Conservation (phyloP, 2,113 vertebrate species). For the Megaceryle torquata region DNA sequence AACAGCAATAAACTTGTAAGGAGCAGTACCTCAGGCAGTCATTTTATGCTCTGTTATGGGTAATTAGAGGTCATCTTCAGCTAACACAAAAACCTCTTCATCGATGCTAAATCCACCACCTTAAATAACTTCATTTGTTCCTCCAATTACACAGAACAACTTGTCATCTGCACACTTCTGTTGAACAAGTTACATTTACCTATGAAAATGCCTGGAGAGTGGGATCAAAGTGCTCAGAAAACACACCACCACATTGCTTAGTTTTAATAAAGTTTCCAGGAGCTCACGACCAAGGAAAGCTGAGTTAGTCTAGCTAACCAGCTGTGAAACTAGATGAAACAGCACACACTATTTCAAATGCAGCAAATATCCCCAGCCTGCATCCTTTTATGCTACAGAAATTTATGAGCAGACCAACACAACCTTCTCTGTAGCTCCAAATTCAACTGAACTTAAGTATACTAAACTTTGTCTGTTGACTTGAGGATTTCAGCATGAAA, state of each 20-base stretch:
- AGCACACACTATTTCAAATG: background rate
- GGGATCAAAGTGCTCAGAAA: background rate
- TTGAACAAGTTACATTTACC: background rate
- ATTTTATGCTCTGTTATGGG: background rate
- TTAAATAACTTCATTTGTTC: background rate
- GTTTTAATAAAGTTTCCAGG: background rate
- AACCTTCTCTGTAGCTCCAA: background rate
- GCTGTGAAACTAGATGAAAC: background rate
- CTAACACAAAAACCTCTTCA: background rate
- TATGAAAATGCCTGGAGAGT: background rate
- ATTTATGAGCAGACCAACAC: background rate
- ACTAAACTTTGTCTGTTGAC: background rate
- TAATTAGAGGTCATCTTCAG: background rate
- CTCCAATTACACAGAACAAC: background rate
- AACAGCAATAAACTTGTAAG: background rate
- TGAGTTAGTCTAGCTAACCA: background rate
- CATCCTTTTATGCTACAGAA: fast-evolving
- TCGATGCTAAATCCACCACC: background rate
- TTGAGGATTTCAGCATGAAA: background rate
- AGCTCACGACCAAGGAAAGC: background rate
- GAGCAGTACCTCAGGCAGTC: background rate
- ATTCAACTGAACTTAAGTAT: background rate
- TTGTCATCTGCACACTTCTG: background rate
- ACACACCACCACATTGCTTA: background rate
- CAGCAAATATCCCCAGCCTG: background rate